A percentile compares a stretch with the other conserved stretches of the same genome.
phyloP scores from a whole-genome alignment of 37 sponge, comb jelly and placozoan species.

The Aplysina aerophoba region DNA sequence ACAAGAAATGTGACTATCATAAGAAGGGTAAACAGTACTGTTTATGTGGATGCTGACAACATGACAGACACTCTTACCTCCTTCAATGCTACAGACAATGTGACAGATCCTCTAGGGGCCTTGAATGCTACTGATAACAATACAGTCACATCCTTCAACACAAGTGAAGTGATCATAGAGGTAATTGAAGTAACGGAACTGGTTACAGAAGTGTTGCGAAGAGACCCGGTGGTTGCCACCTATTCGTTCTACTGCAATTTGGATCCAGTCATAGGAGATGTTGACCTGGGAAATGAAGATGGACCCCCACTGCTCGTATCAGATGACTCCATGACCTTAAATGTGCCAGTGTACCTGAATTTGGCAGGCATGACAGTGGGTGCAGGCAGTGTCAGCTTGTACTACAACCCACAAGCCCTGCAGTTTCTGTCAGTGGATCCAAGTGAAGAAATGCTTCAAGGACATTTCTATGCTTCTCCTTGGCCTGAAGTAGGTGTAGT shows the following conservation, averaged over 20 bases:
- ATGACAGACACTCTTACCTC: not conserved
- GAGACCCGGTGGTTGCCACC: not conserved
- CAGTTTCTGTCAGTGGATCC: conserved; percentile 4
- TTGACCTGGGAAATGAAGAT: conserved; percentile 45
- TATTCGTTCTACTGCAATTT: conserved; percentile 49
- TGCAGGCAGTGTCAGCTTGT: conserved; percentile 35
- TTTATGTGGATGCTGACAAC: not conserved
- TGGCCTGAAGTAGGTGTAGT: not conserved
- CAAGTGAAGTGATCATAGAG: not conserved
- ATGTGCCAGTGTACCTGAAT: conserved; percentile 53
- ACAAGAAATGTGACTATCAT: conserved; percentile 18
- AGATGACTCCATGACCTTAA: not conserved
- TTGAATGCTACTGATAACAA: no score
- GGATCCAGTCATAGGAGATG: conserved; percentile 54
- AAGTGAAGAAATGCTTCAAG: not conserved
- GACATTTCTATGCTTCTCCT: not conserved
- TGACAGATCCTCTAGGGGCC: not conserved
- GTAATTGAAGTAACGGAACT: conserved; percentile 1
- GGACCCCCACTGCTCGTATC: not conserved
- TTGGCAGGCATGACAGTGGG: conserved; percentile 31
- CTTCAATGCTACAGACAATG: not conserved
- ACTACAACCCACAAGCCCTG: conserved; percentile 19
- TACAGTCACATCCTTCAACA: no score
- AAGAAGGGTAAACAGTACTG: not conserved
- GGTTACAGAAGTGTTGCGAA: not conserved